Base-by-base conservation (phyloP, 2,797 vertebrate genomes). In the Ptychadena robeensis region DNA sequence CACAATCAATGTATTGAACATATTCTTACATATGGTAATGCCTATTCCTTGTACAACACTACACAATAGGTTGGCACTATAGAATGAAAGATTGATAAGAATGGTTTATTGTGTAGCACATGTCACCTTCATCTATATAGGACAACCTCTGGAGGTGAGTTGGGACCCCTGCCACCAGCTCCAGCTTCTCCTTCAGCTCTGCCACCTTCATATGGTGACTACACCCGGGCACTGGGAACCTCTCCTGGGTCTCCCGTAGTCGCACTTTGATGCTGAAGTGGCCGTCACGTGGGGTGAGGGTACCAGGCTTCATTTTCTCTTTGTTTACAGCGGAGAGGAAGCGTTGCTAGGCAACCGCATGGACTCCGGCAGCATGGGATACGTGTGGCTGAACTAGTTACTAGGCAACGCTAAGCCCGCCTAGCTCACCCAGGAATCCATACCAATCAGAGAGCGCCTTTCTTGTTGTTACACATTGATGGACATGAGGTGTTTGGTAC, bases 81-180 rank as follows among this genome's bases (percentile, higher is more conserved):
- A n/a, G n/a, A n/a, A n/a, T n/a, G n/a, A n/a, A n/a, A n/a, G n/a
- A n/a, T n/a, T n/a, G n/a, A n/a, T n/a, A n/a, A n/a, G n/a, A n/a
- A n/a, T n/a, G n/a, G n/a, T n/a, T n/a, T n/a, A n/a, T n/a, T n/a
- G n/a, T n/a, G 38, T 40, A 12, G 38, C 38, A 12, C 38, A 40
- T 22, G 28, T 71, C 73, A 82, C 81, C 81, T 44, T 71, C 81
- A 78, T 82, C 81, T 30, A 82, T 25, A 28, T 77, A 77, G 28
- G 35, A 34, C 18, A 80, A 48, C 25, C 61, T 57, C 32, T 78
- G 74, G 0, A 72, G 34, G 59, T 66, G 38, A 2, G 8, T 28
- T 2, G 74, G 81, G 25, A 79, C 32, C 25, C 81, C 81, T 0
- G 74, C 68, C 74, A 72, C n/a, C 57, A 78, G 59, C 68, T 81